Evolutionary conservation across 2,113 vertebrate species (phyloP), one percentile per base, ranked within the genome.

Genomic region (Lepisosteus osseus): DNA sequence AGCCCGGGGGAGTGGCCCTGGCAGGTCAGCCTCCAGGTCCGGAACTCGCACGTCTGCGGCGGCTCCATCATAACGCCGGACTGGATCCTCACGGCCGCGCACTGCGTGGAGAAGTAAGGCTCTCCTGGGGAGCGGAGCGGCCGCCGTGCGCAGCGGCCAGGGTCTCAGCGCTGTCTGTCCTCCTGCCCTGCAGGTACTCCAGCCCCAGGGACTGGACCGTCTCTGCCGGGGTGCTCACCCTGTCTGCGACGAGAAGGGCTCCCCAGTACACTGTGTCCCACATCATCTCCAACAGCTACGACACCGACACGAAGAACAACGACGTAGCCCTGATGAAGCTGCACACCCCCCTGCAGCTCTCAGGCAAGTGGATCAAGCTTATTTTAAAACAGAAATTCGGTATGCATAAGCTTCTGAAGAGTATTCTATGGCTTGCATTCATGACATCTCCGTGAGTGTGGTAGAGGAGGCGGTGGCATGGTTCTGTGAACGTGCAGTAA

Each of bases 11-110:
- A 92, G 73, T 99, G 96, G 94, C 95, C 92, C 0, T 98, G 95
- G 95, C 94, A 96, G 82, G 95, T 92, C 75, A 98, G 96, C 76
- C 92, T 97, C 3, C 94, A 91, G 79, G 85, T 92, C 70, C 85
- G 86, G 0, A 90, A 91, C 3, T 86, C 88, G n/a, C 94, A 95
- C 75, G 64, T 91, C 54, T 98, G 95, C 0, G 94, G 95, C 8
- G 95, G 95, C 7, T 94, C 95, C 0, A 54, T 97, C 85, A 90
- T 98, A 82, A 87, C 92, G 44, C 87, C 94, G 0, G 74, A 78
- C 72, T 96, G 95, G 95, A 86, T 95, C 42, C 63, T 97, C 76
- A 97, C 95, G 0, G 90, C 95, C 0, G 94, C 95, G 0, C 96
- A 98, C 83, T 99, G 96, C 3, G 93, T 98, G 54, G 82, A 94